Percentiles rank a stretch among this genome's conserved stretches.
Evolutionary conservation across 2,888 invertebrate genomes (phyloP).

Genomic region (Noctua janthe): DNA sequence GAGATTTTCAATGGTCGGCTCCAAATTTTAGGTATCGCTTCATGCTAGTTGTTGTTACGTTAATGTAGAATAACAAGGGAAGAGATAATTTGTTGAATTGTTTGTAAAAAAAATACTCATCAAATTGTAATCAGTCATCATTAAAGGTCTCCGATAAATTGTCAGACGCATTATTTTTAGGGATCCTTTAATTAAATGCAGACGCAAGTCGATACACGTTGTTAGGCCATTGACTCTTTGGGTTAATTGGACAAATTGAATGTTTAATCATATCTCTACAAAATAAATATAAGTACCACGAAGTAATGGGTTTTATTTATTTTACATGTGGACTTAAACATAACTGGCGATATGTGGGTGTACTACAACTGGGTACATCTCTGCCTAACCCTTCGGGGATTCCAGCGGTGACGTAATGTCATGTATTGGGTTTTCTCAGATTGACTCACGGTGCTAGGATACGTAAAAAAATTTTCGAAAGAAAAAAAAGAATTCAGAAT

Average conservation of each 20-base stretch:
- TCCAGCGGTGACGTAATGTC: not conserved
- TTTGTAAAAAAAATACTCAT: not conserved
- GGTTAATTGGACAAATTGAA: slow-evolving; percentile 23
- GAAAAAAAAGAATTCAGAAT: not conserved
- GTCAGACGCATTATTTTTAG: slow-evolving; percentile 21
- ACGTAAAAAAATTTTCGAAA: not conserved
- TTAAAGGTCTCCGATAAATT: slow-evolving; percentile 15
- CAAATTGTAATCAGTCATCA: slow-evolving; percentile 21
- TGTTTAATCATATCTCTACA: not conserved
- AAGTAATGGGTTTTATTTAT: not conserved
- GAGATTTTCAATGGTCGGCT: not conserved
- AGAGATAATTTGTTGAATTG: not conserved
- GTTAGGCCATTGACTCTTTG: slow-evolving; percentile 20
- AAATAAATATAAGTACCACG: not conserved
- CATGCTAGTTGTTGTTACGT: not conserved
- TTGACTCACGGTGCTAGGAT: not conserved
- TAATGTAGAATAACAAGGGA: not conserved
- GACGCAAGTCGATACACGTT: slow-evolving; percentile 1
- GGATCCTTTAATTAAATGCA: slow-evolving; percentile 16
- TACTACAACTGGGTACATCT: not conserved
- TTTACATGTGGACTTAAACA: not conserved
- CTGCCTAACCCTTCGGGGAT: not conserved
- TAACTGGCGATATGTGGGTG: not conserved
- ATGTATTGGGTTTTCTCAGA: not conserved
- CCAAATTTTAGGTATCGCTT: not conserved